phyloP scores from a whole-genome alignment of 2,888 invertebrate species.

The Rosalia funebris region DNA sequence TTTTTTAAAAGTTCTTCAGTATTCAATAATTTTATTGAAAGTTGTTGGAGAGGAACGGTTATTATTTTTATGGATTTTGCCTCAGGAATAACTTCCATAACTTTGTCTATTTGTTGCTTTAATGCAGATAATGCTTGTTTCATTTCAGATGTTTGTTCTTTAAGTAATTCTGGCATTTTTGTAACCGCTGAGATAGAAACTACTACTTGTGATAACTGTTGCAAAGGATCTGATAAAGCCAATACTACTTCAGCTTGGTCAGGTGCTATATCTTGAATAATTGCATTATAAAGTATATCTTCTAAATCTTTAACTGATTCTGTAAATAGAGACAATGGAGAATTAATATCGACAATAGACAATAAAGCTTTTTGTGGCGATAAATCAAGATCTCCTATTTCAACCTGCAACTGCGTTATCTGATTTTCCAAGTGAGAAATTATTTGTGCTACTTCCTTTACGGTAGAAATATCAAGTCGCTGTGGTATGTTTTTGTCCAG shows the following conservation, averaged over 20 bases:
- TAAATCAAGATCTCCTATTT: constrained; percentile 29
- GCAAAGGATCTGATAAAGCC: constrained; percentile 40
- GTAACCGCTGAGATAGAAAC: background rate
- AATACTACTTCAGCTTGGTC: constrained; percentile 13
- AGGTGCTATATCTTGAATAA: constrained; percentile 21
- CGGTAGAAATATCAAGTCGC: background rate
- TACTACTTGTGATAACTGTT: constrained; percentile 36
- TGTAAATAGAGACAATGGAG: constrained; percentile 25
- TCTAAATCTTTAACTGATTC: constrained; percentile 19
- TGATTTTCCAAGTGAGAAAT: background rate
- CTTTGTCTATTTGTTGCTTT: constrained; percentile 33
- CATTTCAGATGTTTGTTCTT: constrained; percentile 36
- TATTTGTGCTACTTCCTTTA: background rate
- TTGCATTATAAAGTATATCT: background rate
- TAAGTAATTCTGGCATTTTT: constrained; percentile 29
- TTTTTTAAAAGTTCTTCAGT: background rate
- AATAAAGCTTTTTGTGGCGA: constrained; percentile 35
- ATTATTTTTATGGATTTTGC: constrained; percentile 24
- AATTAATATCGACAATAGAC: constrained; percentile 34
- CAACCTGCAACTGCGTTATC: constrained; percentile 26
- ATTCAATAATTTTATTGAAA: background rate
- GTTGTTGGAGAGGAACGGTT: background rate
- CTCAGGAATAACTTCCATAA: constrained; percentile 20
- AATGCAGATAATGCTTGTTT: constrained; percentile 34
- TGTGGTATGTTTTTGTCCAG: too few species aligned